Percentiles rank a stretch among this genome's conserved stretches.
Evolutionary conservation across 2,797 vertebrate genomes (phyloP).

Genomic region (Danio aesculapii): DNA sequence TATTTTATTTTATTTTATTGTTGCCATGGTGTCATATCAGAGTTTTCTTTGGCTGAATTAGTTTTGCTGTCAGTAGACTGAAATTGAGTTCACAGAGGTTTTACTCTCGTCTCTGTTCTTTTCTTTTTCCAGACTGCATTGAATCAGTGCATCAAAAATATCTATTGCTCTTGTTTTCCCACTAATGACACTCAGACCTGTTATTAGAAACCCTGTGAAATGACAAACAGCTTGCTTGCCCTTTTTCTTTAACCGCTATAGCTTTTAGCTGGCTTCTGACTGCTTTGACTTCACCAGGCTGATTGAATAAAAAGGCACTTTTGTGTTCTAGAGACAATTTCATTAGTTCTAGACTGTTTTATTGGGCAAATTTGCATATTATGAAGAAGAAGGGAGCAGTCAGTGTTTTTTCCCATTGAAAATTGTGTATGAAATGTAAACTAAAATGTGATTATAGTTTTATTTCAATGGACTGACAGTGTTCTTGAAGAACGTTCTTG

Average conservation of each 20-base stretch:
- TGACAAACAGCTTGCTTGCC: slow-evolving; percentile 3
- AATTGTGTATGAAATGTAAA: too few species aligned
- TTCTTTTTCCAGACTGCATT: slow-evolving; percentile 4
- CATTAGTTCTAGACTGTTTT: neutral
- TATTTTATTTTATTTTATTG: too few species aligned
- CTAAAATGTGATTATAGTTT: too few species aligned
- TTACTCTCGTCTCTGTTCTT: slow-evolving; percentile 12
- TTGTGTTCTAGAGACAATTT: neutral
- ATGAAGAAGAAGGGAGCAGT: neutral
- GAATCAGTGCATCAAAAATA: slow-evolving; percentile 20
- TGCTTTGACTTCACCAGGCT: neutral
- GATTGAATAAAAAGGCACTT: too few species aligned
- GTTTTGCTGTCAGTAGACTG: neutral
- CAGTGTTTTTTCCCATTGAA: too few species aligned
- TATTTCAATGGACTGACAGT: too few species aligned
- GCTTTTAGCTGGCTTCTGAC: slow-evolving; percentile 3
- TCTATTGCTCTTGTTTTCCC: neutral
- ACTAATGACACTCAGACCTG: neutral
- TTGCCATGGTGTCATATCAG: too few species aligned
- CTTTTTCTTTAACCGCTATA: neutral
- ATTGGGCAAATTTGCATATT: neutral
- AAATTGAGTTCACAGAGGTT: neutral
- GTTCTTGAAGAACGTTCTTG: too few species aligned
- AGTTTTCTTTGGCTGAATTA: too few species aligned
- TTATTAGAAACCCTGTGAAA: slow-evolving; percentile 3